phyloP scores from a whole-genome alignment of 2,113 vertebrate genomes.

The Kobus ellipsiprymnus region DNA sequence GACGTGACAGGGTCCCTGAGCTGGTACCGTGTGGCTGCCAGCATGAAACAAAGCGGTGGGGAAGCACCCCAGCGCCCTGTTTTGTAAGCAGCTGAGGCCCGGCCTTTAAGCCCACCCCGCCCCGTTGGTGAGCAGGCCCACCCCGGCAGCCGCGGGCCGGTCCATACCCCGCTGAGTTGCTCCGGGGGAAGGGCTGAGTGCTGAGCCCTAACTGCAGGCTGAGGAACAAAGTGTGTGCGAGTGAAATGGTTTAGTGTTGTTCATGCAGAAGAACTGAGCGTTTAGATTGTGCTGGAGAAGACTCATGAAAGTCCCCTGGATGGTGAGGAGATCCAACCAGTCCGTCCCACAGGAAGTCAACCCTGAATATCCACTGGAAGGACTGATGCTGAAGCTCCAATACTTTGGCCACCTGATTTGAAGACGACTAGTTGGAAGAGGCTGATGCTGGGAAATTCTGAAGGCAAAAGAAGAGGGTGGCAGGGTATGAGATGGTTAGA shows the following conservation, averaged over 20 bases:
- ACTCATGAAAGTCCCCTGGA: background rate
- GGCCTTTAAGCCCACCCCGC: background rate
- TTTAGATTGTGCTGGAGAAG: background rate
- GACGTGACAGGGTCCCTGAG: accelerated
- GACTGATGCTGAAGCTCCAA: background rate
- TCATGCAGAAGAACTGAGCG: background rate
- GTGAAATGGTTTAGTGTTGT: background rate
- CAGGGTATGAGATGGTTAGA: background rate
- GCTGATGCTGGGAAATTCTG: background rate
- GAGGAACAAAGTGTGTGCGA: background rate
- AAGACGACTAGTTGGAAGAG: background rate
- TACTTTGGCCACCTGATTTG: background rate
- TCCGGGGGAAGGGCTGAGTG: background rate
- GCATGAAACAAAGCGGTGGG: background rate
- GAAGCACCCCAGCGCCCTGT: background rate
- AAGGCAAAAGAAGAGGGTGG: background rate
- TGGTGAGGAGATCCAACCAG: background rate
- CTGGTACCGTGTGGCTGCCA: accelerated
- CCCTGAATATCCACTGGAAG: background rate
- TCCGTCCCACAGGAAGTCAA: background rate
- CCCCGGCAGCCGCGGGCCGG: accelerated
- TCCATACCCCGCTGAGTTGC: background rate
- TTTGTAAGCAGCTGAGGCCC: background rate
- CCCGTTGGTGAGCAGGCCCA: background rate
- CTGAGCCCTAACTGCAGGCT: background rate